Percentiles rank a stretch among this genome's conserved stretches.
Conservation (phyloP, 2,888 invertebrate genomes). For the Agrenia bidenticulata region DNA sequence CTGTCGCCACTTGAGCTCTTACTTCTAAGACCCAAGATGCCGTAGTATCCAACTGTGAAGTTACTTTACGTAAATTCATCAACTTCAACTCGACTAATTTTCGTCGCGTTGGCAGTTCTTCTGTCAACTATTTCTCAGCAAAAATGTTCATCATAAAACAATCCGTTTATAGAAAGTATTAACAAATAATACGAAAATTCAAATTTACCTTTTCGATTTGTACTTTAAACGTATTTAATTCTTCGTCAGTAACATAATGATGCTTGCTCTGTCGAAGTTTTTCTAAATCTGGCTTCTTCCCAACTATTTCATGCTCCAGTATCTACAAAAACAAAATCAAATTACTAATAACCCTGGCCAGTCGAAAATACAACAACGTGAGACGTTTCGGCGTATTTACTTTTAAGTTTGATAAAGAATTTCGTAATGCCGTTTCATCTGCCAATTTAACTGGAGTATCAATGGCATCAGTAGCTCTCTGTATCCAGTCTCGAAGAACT, state of each 20-base stretch:
- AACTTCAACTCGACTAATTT: constrained; percentile 63
- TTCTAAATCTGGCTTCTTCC: constrained; percentile 60
- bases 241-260: constrained; percentile 46
- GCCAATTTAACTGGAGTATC: constrained; percentile 66
- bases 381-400: constrained; percentile 57
- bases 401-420: constrained; percentile 67
- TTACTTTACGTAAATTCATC: constrained; percentile 62
- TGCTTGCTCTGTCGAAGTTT: constrained; percentile 56
- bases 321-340: constrained; percentile 57
- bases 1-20: constrained; percentile 49
- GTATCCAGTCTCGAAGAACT: constrained; percentile 49
- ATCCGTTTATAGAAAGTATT: not conserved
- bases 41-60: constrained; percentile 62
- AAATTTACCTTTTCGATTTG: constrained; percentile 57
- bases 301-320: constrained; percentile 63
- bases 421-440: constrained; percentile 66
- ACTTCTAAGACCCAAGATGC: constrained; percentile 62
- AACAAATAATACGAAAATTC: not conserved
- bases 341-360: not conserved
- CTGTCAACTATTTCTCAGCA: constrained; percentile 52
- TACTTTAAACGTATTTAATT: constrained; percentile 38
- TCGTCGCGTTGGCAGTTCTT: constrained; percentile 61
- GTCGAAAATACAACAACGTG: no score
- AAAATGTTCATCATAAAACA: not conserved
- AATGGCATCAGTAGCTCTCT: constrained; percentile 59